Percentiles rank a stretch among this genome's conserved stretches.
These are phyloP conservation scores for Lordiphosa clarofinis DNA, from an alignment of 1,140 invertebrate species.

Conservation along the genomic window DNA sequence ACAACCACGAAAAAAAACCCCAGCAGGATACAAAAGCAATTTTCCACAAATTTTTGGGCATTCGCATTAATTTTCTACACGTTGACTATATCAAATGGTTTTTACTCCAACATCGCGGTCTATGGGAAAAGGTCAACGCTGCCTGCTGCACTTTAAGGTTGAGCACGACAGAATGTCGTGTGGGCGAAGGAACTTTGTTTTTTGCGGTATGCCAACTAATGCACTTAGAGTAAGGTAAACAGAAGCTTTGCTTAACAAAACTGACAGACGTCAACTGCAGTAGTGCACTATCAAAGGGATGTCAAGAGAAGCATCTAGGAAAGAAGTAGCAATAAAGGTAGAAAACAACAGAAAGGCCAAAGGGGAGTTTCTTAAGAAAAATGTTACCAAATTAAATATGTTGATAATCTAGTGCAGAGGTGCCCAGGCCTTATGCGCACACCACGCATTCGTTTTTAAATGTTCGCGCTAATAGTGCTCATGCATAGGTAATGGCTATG, in stretches of 20 bases:
- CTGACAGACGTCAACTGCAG: conserved; percentile 9
- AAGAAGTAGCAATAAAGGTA: too few species aligned
- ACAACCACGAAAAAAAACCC: neutral
- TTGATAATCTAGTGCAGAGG: too few species aligned
- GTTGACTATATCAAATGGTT: conserved; percentile 58
- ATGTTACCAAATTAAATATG: too few species aligned
- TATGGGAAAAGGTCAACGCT: conserved; percentile 7
- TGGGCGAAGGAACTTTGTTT: neutral
- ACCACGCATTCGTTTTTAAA: too few species aligned
- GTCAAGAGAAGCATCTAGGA: too few species aligned
- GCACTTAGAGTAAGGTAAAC: conserved; percentile 10
- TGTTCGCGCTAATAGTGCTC: too few species aligned
- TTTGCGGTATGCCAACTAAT: neutral
- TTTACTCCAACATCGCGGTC: conserved; percentile 6
- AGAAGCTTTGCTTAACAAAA: conserved; percentile 1
- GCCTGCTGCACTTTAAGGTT: conserved; percentile 7
- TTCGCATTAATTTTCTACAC: conserved; percentile 21
- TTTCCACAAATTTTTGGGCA: conserved; percentile 9
- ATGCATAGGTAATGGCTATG: too few species aligned
- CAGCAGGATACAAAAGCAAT: neutral
- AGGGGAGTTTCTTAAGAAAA: too few species aligned
- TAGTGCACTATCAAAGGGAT: too few species aligned
- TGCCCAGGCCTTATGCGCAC: too few species aligned
- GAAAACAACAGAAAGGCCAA: too few species aligned
- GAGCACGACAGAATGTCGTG: neutral